Base-by-base conservation (phyloP, 1,140 invertebrate genomes). In the Lineus longissimus region DNA sequence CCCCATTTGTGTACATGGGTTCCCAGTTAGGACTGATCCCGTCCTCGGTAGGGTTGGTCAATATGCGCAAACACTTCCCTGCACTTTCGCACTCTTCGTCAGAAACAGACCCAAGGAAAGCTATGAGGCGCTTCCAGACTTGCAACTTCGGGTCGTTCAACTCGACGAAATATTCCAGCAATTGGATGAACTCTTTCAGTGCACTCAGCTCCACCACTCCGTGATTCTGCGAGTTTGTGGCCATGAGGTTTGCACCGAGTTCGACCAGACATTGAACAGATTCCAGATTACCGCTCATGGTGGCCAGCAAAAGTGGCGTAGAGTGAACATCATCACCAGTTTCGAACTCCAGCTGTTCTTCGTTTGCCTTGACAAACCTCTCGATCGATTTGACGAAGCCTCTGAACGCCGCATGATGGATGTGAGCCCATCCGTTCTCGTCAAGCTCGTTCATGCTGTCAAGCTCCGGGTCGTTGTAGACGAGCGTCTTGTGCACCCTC, bases 281-380 rank as follows among this genome's bases (percentile, higher is more conserved):
- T 15, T 81, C 77, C 4, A 75, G 59, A 51, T 74, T 73, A 9
- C 76, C 75, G 9, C 71, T 74, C 31, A 70, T 66, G 9, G 80
- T 72, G 2, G 80, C 78, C 63, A 80, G 70, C 36, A 81, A 59
- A 51, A 81, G 73, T 15, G 80, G 80, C 2, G 80, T 81, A 43
- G 73, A 71, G 36, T 68, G 51, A 2, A 71, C 63, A 15, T 73
- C 76, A 67, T 81, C 80, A 19, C 59, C 66, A 0, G 80, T 80
- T 66, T 76, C 73, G n/a, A 77, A 66, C 55, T 81, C 78, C 41
- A 81, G 62, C 22, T 72, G 70, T 17, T 68, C 67, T 0, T 59
- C 68, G 60, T 76, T 71, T 22, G 72, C 74, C 56, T 72, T 66
- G 19, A 78, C 69, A 63, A 79, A 80, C 36, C 72, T 65, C 40